These are phyloP conservation scores for Drosophila colorata DNA, from an alignment of 2,888 invertebrate species.

Conservation along the genomic window DNA sequence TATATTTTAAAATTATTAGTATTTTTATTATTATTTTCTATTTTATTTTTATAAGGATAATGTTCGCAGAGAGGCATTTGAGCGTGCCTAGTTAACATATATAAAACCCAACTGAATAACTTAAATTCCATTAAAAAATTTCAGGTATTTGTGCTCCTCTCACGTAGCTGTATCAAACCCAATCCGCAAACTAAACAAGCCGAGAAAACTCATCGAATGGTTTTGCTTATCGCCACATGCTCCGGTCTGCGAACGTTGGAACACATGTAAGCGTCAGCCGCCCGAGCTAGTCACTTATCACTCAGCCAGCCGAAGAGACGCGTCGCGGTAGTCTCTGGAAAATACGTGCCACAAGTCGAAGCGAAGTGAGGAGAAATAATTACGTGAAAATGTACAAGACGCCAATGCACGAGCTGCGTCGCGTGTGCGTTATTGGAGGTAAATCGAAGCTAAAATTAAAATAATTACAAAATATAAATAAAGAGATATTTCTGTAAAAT, in stretches of 20 bases:
- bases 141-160: no score
- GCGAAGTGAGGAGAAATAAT: constrained; percentile 1
- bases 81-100: no score
- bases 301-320: constrained; percentile 31
- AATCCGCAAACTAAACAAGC: not conserved
- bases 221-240: constrained; percentile 5
- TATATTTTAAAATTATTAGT: no score
- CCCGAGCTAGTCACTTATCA: constrained; percentile 33
- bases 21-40: no score
- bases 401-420: constrained; percentile 60
- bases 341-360: not conserved
- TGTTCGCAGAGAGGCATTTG: no score
- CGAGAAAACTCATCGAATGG: not conserved
- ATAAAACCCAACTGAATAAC: no score
- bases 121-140: no score
- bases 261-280: constrained; percentile 11
- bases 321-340: constrained; percentile 1
- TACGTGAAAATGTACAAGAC: constrained; percentile 47
- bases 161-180: not conserved
- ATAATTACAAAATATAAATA: not conserved
- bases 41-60: no score
- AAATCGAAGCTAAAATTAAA: constrained; percentile 5
- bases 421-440: constrained; percentile 90
- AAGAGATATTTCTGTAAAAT: not conserved
- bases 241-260: constrained; percentile 5